Base-by-base conservation (phyloP, 2,113 vertebrate species). In the Phaetusa simplex region DNA sequence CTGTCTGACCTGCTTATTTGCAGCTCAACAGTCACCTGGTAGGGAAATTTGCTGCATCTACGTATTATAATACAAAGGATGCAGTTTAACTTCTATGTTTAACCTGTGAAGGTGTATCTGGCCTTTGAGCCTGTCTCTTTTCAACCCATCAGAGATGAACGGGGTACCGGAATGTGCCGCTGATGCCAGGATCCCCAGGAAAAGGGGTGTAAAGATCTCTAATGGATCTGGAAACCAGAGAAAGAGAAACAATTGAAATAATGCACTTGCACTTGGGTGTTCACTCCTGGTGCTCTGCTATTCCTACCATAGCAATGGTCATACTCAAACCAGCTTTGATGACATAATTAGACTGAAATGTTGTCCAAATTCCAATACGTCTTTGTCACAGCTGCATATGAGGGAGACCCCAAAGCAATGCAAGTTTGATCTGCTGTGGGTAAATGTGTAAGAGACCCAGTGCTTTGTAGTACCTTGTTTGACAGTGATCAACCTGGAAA, bases 1-100 rank as follows among this genome's bases (percentile, higher is more conserved):
- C 47, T 29, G 8, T 59, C 42, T 7, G 11, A 72, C 56, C 16
- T 34, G 66, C 24, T 52, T 42, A 11, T 78, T 47, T 76, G 12
- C 52, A 65, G 55, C 71, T 77, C 22, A 24, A 17, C 29, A 65
- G 34, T 71, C 38, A 18, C 59, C 59, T 4, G 19, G 9, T 59
- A 42, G 61, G 55, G 50, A 38, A 45, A 59, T 26, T 4, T 1
- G 1, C 66, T 58, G 32, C 34, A 19, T 11, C 11, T 17, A 27
- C 8, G 1, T 24, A 0, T 50, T 62, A 3, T 0, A 24, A 66
- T 12, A 24, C 32, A 73, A 9, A 61, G 43, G 36, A 8, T 1
- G 1, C 14, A 7, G 38, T 30, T 42, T 6, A 17, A 59, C 27
- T 23, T 23, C 26, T 40, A 1, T 4, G 0, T 23, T 42, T 40